A percentile compares a stretch with the other conserved stretches of the same genome.
Evolutionary conservation across 1,140 invertebrate genomes (phyloP).

Genomic region (Lineus longissimus): DNA sequence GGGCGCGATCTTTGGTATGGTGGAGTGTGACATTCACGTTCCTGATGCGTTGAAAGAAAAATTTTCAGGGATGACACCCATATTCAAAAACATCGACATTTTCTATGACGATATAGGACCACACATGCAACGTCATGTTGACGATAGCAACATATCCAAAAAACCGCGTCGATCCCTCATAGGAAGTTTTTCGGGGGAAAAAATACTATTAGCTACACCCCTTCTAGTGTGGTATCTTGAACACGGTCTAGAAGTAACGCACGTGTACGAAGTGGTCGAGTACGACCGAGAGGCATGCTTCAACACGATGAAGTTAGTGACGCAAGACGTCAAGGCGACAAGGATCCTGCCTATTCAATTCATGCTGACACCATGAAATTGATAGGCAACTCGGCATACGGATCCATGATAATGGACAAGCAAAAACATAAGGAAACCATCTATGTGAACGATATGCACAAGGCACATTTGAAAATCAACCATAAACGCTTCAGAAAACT

Average conservation of each 20-base stretch:
- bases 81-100: constrained; percentile 20
- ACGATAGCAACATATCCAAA: constrained; percentile 13
- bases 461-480: not conserved
- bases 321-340: constrained; percentile 22
- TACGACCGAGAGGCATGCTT: constrained; percentile 21
- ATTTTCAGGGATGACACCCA: constrained; percentile 16
- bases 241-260: constrained; percentile 22
- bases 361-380: constrained; percentile 21
- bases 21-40: not conserved
- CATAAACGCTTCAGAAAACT: not conserved
- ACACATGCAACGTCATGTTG: constrained; percentile 19
- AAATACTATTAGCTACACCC: constrained; percentile 24
- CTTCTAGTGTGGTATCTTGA: constrained; percentile 26
- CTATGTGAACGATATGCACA: not conserved
- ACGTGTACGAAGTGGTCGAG: constrained; percentile 28
- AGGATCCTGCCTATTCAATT: constrained; percentile 16
- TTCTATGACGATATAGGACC: constrained; percentile 17
- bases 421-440: not conserved
- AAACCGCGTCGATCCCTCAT: constrained; percentile 19
- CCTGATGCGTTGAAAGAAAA: not conserved
- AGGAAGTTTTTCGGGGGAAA: constrained; percentile 17
- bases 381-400: constrained; percentile 7
- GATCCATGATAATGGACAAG: not conserved
- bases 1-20: not conserved
- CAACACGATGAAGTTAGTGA: constrained; percentile 20